Percentiles rank a stretch among this genome's conserved stretches.
Evolutionary conservation across 1,140 invertebrate genomes (phyloP).

Genomic region (Trachymyrmex cornetzi): DNA sequence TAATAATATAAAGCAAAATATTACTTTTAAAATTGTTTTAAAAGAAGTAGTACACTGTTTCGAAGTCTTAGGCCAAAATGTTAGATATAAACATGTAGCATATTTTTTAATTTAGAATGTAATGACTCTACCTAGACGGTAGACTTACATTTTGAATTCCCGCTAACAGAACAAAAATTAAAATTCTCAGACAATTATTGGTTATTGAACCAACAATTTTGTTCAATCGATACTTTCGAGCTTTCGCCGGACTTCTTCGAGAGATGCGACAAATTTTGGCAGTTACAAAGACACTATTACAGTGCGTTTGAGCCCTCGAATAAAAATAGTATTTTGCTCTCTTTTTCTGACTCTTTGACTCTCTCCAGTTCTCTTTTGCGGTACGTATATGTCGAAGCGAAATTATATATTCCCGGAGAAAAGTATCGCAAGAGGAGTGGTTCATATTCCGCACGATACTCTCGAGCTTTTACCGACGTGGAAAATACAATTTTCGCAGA

Average conservation of each 20-base stretch:
- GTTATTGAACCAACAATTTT: constrained; percentile 5
- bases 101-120: background rate
- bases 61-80: too few species aligned
- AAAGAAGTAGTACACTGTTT: background rate
- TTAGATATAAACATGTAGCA: too few species aligned
- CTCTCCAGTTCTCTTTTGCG: background rate
- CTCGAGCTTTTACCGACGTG: constrained; percentile 20
- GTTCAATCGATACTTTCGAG: background rate
- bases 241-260: background rate
- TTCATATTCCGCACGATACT: constrained; percentile 19
- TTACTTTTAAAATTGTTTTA: background rate
- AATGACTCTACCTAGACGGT: too few species aligned
- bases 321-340: constrained; percentile 23
- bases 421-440: constrained; percentile 20
- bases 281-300: background rate
- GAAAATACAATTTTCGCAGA: constrained; percentile 55
- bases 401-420: constrained; percentile 48
- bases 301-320: background rate
- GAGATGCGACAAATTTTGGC: constrained; percentile 1
- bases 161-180: background rate
- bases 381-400: background rate
- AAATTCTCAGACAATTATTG: constrained; percentile 25
- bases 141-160: background rate
- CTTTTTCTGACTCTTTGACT: background rate
- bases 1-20: too few species aligned